Conservation (phyloP, 2,888 invertebrate species). For the Macaria liturata region DNA sequence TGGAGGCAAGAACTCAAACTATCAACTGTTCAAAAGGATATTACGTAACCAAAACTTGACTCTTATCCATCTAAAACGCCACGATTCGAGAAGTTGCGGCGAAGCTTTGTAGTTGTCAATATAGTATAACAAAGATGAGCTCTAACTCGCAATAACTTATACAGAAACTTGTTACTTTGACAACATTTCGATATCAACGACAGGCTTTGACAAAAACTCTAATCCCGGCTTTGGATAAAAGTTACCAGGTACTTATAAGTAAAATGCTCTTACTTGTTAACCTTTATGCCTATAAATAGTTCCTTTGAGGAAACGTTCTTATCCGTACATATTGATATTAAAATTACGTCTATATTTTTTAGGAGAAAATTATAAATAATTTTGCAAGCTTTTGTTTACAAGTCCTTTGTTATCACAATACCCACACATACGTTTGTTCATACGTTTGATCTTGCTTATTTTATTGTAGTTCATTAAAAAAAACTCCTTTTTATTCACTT, state of each 20-base stretch:
- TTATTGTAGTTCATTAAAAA: too few relatives aligned
- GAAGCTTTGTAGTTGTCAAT: constrained; percentile 13
- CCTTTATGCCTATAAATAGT: neutral
- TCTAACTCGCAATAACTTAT: constrained; percentile 3
- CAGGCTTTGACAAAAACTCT: constrained; percentile 3
- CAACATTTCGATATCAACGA: constrained; percentile 7
- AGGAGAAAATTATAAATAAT: too few relatives aligned
- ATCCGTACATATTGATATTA: too few relatives aligned
- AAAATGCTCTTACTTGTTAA: constrained; percentile 5
- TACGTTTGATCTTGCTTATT: too few relatives aligned
- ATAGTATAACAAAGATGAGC: constrained; percentile 5
- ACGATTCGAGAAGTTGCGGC: constrained; percentile 11
- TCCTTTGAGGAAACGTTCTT: too few relatives aligned
- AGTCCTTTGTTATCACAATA: too few relatives aligned
- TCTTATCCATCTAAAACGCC: constrained; percentile 9
- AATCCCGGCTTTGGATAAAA: constrained; percentile 17
- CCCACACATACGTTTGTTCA: too few relatives aligned
- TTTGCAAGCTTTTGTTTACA: too few relatives aligned
- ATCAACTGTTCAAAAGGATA: neutral
- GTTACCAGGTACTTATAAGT: constrained; percentile 5
- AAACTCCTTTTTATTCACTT: too few relatives aligned
- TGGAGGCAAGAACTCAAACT: neutral
- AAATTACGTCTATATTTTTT: too few relatives aligned
- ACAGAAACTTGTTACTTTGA: constrained; percentile 16
- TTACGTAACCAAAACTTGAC: constrained; percentile 8